Evolutionary conservation across 2,113 vertebrate species (phyloP), one percentile per base, ranked within the genome.

Genomic region (Rana temporaria): DNA sequence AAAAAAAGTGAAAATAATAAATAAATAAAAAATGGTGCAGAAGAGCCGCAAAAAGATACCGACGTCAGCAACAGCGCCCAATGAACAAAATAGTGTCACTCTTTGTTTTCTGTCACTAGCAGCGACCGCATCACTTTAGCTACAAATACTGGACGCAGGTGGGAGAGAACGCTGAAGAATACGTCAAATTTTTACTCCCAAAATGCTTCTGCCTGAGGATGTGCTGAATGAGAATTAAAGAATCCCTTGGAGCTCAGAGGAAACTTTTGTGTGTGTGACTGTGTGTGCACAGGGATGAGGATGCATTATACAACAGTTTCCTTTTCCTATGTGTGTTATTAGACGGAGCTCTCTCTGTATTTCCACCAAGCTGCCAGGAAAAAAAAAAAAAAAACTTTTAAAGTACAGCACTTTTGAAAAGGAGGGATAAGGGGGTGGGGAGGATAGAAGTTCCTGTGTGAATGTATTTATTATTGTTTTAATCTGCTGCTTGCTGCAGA

Each of bases 221-320:
- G 87, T 87, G 85, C 84, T 75, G 55, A 83, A 76, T 62, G 71
- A 68, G 71, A 76, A 66, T 76, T 38, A 71, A 71, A 79, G 48
- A 30, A 80, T 60, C 57, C 32, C 68, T 59, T 63, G 66, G n/a
- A 80, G 16, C 38, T 62, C 22, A 80, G 80, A 75, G 81, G 71
- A 83, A 83, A 76, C 53, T 19, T 76, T 84, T 81, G 89, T 86
- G 84, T 74, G 88, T 87, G 89, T 90, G 91, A 81, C 73, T 85
- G 59, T 78, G 65, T 84, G 91, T 92, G 90, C 89, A 89, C 85
- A 81, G 85, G 87, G 89, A 87, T 88, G 86, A 90, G 89, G 91
- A 90, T 90, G 88, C 89, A 90, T 92, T 92, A 74, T 89, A 90
- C 91, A 93, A 88, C 88, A 89, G 92, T 91, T 95, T 95, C 94